Percentiles rank a stretch among this genome's conserved stretches.
Conservation (phyloP, 2,113 vertebrate species). For the Sander vitreus region DNA sequence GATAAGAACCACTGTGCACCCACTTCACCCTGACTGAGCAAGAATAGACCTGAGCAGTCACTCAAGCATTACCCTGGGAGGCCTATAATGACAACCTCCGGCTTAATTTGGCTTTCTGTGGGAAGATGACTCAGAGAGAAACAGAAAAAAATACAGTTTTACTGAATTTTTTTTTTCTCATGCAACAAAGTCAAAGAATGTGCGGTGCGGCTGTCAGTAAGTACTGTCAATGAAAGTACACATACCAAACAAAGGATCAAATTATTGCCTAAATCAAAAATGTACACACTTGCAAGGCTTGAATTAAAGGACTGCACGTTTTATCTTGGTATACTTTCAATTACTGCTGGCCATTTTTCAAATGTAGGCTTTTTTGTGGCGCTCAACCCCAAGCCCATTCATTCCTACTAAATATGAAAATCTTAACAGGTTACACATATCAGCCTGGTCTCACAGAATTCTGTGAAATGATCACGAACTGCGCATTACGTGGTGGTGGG, state of each 20-base stretch:
- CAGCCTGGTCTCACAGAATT: too few relatives aligned
- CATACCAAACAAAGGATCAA: conserved; percentile 1
- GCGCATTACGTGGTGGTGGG: too few relatives aligned
- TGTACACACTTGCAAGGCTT: background rate
- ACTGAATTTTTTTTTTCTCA: conserved; percentile 11
- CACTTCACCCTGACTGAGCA: conserved; percentile 46
- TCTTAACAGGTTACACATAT: too few relatives aligned
- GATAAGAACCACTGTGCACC: conserved; percentile 59
- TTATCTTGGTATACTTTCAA: background rate
- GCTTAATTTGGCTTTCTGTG: conserved; percentile 66
- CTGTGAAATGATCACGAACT: too few relatives aligned
- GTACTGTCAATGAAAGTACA: background rate
- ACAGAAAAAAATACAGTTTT: conserved; percentile 44
- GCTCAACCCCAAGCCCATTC: too few relatives aligned
- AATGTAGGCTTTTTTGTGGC: background rate
- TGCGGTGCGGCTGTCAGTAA: background rate
- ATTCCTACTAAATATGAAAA: too few relatives aligned
- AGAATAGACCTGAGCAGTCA: conserved; percentile 70
- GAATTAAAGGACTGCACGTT: background rate
- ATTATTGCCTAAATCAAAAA: conserved; percentile 2
- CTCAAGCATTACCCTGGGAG: conserved; percentile 61
- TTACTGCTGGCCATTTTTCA: background rate
- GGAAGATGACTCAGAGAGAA: conserved; percentile 53
- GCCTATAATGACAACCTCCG: conserved; percentile 74
- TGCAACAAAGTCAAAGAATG: conserved; percentile 20